phyloP scores from a whole-genome alignment of 2,888 invertebrate species.

The Muschampia plurimacula region DNA sequence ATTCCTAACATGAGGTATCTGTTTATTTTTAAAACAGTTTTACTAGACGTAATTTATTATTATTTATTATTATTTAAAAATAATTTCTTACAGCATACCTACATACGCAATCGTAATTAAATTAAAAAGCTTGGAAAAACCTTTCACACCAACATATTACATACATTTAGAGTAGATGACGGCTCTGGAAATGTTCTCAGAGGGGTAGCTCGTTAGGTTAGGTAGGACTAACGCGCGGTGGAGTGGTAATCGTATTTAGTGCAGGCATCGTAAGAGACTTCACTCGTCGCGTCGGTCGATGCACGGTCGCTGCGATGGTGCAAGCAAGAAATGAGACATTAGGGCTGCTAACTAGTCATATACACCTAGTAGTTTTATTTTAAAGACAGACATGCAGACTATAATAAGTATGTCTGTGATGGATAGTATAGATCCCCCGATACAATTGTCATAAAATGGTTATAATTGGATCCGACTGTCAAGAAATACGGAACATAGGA shows the following conservation, averaged over 20 bases:
- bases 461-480: no score
- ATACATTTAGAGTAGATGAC: background rate
- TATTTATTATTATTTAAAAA: no score
- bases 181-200: conserved; percentile 2
- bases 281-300: background rate
- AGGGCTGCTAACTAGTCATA: background rate
- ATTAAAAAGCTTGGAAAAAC: background rate
- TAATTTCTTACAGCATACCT: no score
- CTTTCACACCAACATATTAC: background rate
- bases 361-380: background rate
- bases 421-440: no score
- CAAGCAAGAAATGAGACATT: background rate
- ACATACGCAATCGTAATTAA: background rate
- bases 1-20: no score
- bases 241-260: conserved; percentile 21
- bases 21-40: no score
- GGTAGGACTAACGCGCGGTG: conserved; percentile 15
- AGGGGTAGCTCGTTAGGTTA: conserved; percentile 23
- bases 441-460: no score
- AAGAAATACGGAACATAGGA: no score
- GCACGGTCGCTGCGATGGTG: background rate
- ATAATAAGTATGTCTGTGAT: no score
- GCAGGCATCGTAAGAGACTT: background rate
- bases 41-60: no score
- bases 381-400: background rate